Evolutionary conservation across 2,888 invertebrate genomes (phyloP).

Genomic region (Rhagium mordax): DNA sequence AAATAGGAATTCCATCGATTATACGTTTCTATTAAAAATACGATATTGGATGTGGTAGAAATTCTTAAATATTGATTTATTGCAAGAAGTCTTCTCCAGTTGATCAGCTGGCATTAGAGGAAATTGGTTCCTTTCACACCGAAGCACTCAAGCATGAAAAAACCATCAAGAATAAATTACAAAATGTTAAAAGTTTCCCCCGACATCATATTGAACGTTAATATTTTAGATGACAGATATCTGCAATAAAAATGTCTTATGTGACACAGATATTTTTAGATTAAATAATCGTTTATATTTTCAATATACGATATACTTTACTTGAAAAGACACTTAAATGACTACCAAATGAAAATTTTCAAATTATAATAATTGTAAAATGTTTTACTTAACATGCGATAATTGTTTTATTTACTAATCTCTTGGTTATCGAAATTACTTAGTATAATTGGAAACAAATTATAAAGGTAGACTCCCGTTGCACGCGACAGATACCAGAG

Average conservation of each 20-base stretch:
- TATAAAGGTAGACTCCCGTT: no score
- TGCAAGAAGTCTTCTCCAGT: conserved; percentile 36
- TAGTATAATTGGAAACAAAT: no score
- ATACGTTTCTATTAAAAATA: conserved; percentile 30
- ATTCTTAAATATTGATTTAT: conserved; percentile 49
- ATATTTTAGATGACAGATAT: conserved; percentile 10
- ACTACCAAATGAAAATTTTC: no score
- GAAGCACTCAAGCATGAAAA: conserved; percentile 39
- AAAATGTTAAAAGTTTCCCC: conserved; percentile 17
- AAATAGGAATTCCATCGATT: conserved; percentile 30
- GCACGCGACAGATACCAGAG: no score
- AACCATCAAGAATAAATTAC: conserved; percentile 45
- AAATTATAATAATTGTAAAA: no score
- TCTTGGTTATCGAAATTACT: no score
- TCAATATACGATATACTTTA: background rate
- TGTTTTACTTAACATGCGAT: no score
- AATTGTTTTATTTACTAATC: no score
- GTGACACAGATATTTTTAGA: background rate
- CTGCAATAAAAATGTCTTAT: background rate
- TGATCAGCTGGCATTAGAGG: conserved; percentile 47
- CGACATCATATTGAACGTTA: background rate
- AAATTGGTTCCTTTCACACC: conserved; percentile 48
- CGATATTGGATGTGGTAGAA: conserved; percentile 25
- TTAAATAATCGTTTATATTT: background rate
- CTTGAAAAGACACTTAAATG: background rate